Conservation (phyloP, 2,888 invertebrate genomes). For the Diloba caeruleocephala region DNA sequence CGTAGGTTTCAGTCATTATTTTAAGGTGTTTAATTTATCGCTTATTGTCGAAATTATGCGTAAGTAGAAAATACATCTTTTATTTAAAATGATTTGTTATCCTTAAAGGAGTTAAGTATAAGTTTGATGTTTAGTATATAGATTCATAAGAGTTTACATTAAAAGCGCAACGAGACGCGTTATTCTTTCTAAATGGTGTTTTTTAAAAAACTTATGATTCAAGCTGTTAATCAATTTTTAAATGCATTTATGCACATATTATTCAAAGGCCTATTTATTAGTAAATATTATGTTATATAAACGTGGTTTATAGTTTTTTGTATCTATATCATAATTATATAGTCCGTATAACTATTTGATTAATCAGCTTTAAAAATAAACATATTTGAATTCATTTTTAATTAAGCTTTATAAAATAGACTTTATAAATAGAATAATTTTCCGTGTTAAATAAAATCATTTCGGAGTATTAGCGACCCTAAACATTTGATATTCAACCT, state of each 20-base stretch:
- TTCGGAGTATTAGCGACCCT: slow-evolving; percentile 37
- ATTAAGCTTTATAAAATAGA: slow-evolving; percentile 20
- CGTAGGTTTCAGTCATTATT: slow-evolving; percentile 40
- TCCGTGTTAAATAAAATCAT: slow-evolving; percentile 8
- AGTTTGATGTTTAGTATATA: slow-evolving; percentile 46
- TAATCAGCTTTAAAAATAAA: slow-evolving; percentile 54
- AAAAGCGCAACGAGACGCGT: slow-evolving; percentile 72
- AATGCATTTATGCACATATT: slow-evolving; percentile 57
- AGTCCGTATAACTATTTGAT: slow-evolving; percentile 46
- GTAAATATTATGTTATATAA: slow-evolving; percentile 17
- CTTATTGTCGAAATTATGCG: slow-evolving; percentile 19
- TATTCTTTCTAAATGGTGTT: slow-evolving; percentile 72
- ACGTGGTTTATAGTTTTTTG: slow-evolving; percentile 25
- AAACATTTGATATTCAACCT: slow-evolving; percentile 27
- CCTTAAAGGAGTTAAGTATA: slow-evolving; percentile 65
- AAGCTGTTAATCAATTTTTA: slow-evolving; percentile 47
- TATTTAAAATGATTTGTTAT: slow-evolving; percentile 57
- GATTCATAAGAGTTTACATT: slow-evolving; percentile 31
- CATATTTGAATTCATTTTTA: slow-evolving; percentile 19
- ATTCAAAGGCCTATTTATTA: slow-evolving; percentile 36
- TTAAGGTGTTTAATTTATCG: slow-evolving; percentile 29
- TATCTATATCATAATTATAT: slow-evolving; percentile 27
- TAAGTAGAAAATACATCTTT: slow-evolving; percentile 34
- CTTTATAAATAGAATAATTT: too few species aligned
- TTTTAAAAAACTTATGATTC: slow-evolving; percentile 56